These are phyloP conservation scores for Pemphredon lugubris DNA, from an alignment of 2,888 invertebrate species.

Conservation along the genomic window DNA sequence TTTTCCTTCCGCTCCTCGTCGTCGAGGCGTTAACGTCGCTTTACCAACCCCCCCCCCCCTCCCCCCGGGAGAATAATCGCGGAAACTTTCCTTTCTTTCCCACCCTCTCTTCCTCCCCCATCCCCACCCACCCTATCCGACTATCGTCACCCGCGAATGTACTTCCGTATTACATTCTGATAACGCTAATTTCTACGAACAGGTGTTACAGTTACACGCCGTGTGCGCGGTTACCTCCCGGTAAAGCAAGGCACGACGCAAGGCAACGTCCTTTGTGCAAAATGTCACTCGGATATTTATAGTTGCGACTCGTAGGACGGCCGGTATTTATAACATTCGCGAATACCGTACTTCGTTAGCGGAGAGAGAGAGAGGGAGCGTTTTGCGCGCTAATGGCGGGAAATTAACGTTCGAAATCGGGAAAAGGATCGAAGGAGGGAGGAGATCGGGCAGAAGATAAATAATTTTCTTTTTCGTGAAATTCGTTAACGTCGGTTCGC, in stretches of 20 bases:
- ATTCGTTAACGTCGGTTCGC: too few relatives aligned
- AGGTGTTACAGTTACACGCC: too few relatives aligned
- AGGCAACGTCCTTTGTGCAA: constrained; percentile 1
- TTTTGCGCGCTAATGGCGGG: background rate
- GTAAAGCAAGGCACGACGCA: background rate
- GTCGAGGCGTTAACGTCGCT: too few relatives aligned
- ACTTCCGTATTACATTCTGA: background rate
- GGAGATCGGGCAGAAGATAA: too few relatives aligned
- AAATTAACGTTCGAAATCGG: too few relatives aligned
- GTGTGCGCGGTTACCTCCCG: background rate
- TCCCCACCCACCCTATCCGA: background rate
- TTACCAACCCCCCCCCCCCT: too few relatives aligned
- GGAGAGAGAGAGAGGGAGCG: background rate
- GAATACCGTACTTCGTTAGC: background rate
- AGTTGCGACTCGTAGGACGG: background rate
- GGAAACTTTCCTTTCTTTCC: background rate
- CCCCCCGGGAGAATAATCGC: too few relatives aligned
- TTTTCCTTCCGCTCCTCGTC: background rate
- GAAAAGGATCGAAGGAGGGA: too few relatives aligned
- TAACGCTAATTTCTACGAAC: too few relatives aligned
- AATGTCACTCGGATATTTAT: constrained; percentile 25
- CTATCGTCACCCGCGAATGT: background rate
- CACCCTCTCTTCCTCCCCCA: background rate
- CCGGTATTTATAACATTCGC: constrained; percentile 10
- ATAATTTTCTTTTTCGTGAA: too few relatives aligned